Conservation (phyloP, 2,888 invertebrate species). For the Acronicta aceris region DNA sequence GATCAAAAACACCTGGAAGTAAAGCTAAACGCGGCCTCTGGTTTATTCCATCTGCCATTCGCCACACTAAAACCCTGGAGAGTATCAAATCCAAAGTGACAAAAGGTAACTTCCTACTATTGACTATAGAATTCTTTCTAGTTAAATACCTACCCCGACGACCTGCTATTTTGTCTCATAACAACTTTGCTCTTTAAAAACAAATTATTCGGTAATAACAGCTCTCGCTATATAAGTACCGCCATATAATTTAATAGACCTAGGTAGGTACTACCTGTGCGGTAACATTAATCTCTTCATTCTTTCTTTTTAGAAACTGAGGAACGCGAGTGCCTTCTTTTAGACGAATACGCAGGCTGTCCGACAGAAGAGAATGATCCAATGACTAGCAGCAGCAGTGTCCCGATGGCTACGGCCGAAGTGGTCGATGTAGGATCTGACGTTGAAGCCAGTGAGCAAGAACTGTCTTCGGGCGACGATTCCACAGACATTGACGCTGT, state of each 20-base stretch:
- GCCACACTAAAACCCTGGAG: slow-evolving; percentile 85
- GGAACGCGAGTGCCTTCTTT: slow-evolving; percentile 89
- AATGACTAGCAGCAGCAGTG: slow-evolving; percentile 71
- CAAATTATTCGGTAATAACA: no score
- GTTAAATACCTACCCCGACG: no score
- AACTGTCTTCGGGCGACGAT: slow-evolving; percentile 89
- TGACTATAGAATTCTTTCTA: no score
- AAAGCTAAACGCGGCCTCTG: slow-evolving; percentile 84
- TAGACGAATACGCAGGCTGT: slow-evolving; percentile 88
- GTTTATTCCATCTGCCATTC: slow-evolving; percentile 86
- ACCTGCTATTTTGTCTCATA: no score
- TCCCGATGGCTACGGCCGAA: slow-evolving; percentile 70
- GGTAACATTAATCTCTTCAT: no score
- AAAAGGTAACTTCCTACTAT: slow-evolving; percentile 80
- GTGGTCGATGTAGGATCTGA: slow-evolving; percentile 80
- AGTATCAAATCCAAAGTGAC: slow-evolving; percentile 85
- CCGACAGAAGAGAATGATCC: slow-evolving; percentile 77
- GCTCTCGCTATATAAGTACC: no score
- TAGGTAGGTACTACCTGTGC: no score
- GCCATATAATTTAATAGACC: no score
- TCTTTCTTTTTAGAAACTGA: slow-evolving; percentile 77
- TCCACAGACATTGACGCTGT: slow-evolving; percentile 94
- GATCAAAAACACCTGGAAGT: slow-evolving; percentile 68
- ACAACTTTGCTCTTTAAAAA: no score
- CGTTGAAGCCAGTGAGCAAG: slow-evolving; percentile 87